Conservation (phyloP, 2,797 vertebrate species). For the Galagoides demidoff region DNA sequence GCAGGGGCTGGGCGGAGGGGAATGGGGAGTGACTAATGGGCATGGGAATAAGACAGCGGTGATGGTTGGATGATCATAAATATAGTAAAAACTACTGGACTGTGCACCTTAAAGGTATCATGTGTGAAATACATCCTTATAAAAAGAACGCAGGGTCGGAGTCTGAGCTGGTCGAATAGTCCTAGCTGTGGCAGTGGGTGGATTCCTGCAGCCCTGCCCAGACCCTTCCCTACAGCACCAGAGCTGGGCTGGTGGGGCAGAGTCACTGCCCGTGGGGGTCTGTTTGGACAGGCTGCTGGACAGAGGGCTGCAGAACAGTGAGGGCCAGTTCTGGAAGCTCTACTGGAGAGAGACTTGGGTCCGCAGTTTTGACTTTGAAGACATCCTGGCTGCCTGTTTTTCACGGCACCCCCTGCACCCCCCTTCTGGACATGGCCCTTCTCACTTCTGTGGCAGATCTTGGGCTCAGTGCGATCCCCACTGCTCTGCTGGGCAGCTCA, state of each 20-base stretch:
- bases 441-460: not conserved
- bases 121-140: not conserved
- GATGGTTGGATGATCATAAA: too few species aligned
- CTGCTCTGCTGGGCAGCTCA: not conserved
- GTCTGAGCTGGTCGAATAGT: not conserved
- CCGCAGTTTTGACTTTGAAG: not conserved
- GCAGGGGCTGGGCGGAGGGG: too few species aligned
- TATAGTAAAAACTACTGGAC: not conserved
- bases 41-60: not conserved
- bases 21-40: rapidly evolving
- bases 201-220: rapidly evolving
- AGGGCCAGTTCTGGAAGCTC: not conserved
- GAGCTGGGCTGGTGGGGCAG: not conserved
- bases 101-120: not conserved
- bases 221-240: rapidly evolving
- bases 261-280: not conserved
- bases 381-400: not conserved
- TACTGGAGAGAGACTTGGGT: not conserved
- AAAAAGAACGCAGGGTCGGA: not conserved
- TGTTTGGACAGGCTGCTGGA: not conserved
- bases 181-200: not conserved
- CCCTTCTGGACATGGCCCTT: not conserved
- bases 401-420: not conserved
- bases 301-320: not conserved
- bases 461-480: not conserved